A percentile compares a stretch with the other conserved stretches of the same genome.
phyloP scores from a whole-genome alignment of 2,113 vertebrate genomes.

The Malurus melanocephalus region DNA sequence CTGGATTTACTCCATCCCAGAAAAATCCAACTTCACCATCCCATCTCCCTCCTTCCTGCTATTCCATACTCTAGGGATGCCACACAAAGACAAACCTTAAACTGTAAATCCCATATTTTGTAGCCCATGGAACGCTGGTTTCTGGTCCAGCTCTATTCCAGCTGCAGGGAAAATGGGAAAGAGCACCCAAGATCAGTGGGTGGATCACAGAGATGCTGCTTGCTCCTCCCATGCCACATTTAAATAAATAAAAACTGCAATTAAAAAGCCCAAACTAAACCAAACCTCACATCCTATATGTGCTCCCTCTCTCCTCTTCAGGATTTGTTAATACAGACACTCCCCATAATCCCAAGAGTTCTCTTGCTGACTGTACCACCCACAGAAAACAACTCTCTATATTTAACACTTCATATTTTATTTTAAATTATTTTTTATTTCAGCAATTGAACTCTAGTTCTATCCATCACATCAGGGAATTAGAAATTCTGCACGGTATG shows the following conservation, averaged over 20 bases:
- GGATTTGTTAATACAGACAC: background rate
- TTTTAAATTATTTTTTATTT: background rate
- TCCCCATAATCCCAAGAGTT: background rate
- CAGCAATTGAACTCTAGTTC: background rate
- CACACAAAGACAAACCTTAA: no score
- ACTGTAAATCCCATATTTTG: background rate
- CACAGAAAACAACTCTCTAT: background rate
- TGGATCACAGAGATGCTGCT: background rate
- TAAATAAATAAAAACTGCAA: rapidly evolving
- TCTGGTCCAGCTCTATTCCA: background rate
- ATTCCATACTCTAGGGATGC: rapidly evolving
- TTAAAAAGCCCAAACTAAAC: background rate
- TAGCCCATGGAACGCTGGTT: rapidly evolving
- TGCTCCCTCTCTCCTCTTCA: background rate
- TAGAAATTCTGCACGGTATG: background rate
- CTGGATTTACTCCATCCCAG: background rate
- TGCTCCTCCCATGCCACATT: background rate
- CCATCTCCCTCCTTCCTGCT: no score
- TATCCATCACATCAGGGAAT: background rate
- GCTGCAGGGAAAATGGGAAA: background rate
- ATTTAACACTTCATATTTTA: background rate
- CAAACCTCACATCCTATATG: rapidly evolving
- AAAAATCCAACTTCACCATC: background rate
- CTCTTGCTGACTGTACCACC: background rate
- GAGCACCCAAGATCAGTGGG: no score